Evolutionary conservation across 2,113 vertebrate species (phyloP).

Genomic region (Corvus moneduloides): DNA sequence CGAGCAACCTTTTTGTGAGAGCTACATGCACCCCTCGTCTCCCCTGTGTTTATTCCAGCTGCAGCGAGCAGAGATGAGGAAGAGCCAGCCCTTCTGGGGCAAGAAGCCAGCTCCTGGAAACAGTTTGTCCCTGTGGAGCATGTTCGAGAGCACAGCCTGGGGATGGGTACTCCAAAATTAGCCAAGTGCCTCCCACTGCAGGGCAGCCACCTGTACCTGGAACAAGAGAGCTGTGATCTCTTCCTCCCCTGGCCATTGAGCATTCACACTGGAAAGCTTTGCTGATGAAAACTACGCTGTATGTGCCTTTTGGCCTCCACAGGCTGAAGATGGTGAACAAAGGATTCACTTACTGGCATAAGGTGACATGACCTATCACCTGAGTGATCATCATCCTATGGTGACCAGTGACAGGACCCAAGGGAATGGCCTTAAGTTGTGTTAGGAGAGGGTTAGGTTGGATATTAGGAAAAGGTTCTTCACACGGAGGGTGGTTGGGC

Average conservation of each 20-base stretch:
- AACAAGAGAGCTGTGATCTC: not conserved
- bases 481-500: no score
- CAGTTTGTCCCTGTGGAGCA: not conserved
- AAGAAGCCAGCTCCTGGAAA: not conserved
- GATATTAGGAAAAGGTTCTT: not conserved
- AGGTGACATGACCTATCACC: not conserved
- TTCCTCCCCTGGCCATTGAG: not conserved
- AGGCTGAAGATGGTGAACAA: not conserved
- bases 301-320: not conserved
- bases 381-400: not conserved
- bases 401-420: not conserved
- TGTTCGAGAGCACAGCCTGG: not conserved
- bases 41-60: not conserved
- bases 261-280: not conserved
- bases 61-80: not conserved
- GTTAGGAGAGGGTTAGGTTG: not conserved
- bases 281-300: not conserved
- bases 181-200: not conserved
- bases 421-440: not conserved
- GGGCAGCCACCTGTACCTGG: not conserved
- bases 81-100: accelerated
- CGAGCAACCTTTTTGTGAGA: not conserved
- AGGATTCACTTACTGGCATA: not conserved
- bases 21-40: not conserved
- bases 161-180: not conserved